Percentiles rank a stretch among this genome's conserved stretches.
Evolutionary conservation across 2,797 vertebrate genomes (phyloP).

Genomic region (Thaleichthys pacificus): DNA sequence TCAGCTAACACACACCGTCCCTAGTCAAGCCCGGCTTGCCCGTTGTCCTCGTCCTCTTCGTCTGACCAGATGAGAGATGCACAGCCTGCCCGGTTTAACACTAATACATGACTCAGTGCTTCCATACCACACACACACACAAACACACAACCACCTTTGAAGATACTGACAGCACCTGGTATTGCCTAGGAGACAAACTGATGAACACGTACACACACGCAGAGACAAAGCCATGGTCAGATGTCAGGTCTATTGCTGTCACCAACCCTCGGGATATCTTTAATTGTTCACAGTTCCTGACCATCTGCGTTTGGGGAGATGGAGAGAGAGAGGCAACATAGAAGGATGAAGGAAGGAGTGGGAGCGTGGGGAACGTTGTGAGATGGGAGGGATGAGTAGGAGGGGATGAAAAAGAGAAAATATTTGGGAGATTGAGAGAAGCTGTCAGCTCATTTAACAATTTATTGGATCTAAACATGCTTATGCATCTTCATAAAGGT

Average conservation of each 20-base stretch:
- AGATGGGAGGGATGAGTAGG: not conserved
- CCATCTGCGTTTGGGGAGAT: slow-evolving; percentile 71
- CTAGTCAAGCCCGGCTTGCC: no score
- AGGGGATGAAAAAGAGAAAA: not conserved
- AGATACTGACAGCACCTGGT: no score
- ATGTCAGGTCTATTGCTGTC: slow-evolving; percentile 71
- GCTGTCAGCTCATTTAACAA: not conserved
- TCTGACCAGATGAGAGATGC: no score
- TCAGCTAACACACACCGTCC: no score
- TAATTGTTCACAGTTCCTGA: slow-evolving; percentile 77
- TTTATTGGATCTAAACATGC: no score
- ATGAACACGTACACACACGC: slow-evolving; percentile 4
- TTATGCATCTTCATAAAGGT: no score
- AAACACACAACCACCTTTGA: not conserved
- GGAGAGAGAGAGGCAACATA: slow-evolving; percentile 12
- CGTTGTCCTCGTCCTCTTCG: no score
- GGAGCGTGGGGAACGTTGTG: not conserved
- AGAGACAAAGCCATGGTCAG: slow-evolving; percentile 58
- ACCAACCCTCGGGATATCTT: slow-evolving; percentile 73
- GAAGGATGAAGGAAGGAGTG: not conserved
- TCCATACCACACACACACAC: slow-evolving; percentile 12
- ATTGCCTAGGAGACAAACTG: not conserved
- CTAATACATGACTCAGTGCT: no score
- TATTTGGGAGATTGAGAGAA: slow-evolving; percentile 26
- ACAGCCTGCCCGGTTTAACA: no score